These are phyloP conservation scores for Scaptodrosophila latifasciaeformis DNA, from an alignment of 2,888 invertebrate species.

Conservation along the genomic window DNA sequence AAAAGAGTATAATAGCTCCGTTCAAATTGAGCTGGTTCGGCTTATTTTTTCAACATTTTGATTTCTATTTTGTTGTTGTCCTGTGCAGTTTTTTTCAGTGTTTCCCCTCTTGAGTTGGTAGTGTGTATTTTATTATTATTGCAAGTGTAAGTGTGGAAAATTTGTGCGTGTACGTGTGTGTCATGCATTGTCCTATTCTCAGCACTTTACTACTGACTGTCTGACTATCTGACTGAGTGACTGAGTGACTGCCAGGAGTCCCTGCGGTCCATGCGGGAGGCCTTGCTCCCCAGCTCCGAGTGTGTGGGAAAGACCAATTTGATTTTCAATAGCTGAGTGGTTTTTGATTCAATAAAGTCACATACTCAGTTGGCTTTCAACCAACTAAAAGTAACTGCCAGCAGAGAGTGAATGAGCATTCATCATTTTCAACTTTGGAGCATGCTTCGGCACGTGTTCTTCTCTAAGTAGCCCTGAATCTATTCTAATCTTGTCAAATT, in stretches of 20 bases:
- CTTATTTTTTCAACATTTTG: too few species aligned
- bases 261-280: not conserved
- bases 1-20: too few species aligned
- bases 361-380: constrained; percentile 60
- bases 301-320: constrained; percentile 55
- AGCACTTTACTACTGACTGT: constrained; percentile 11
- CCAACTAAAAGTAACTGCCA: not conserved
- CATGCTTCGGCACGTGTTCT: too few species aligned
- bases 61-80: too few species aligned
- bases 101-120: not conserved
- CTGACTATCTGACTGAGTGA: not conserved
- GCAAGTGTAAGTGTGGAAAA: constrained; percentile 64
- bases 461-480: not conserved
- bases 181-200: constrained; percentile 43
- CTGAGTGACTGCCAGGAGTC: not conserved
- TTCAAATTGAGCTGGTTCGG: too few species aligned
- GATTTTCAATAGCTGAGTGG: constrained; percentile 71
- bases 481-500: not conserved
- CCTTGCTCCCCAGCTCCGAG: not conserved
- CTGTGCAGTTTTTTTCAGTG: not conserved
- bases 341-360: constrained; percentile 69
- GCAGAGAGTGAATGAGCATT: too few species aligned
- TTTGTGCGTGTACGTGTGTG: constrained; percentile 28
- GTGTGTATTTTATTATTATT: constrained; percentile 59
- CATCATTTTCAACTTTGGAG: too few species aligned